These are phyloP conservation scores for Lasioglossum villosulum DNA, from an alignment of 2,888 invertebrate genomes.

Conservation along the genomic window DNA sequence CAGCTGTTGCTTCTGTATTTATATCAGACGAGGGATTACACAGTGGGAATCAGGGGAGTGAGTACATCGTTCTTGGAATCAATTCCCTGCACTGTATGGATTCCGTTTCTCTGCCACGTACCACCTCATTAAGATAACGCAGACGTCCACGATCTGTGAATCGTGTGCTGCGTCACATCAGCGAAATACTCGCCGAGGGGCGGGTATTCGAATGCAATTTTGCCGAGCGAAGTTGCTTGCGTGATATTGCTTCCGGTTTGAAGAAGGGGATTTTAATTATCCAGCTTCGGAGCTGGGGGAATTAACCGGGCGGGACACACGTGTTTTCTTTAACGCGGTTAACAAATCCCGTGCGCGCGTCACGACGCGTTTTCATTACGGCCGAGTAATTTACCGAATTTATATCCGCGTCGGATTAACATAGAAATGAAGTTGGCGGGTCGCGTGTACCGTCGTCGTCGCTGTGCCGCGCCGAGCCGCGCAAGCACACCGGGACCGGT, in stretches of 20 bases:
- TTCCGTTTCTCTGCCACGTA: neutral
- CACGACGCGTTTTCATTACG: slow-evolving; percentile 20
- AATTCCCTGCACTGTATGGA: neutral
- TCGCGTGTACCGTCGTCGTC: slow-evolving; percentile 3
- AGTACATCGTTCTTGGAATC: neutral
- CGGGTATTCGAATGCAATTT: neutral
- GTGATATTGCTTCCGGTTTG: neutral
- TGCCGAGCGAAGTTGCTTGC: neutral
- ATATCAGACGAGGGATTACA: neutral
- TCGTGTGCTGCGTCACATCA: neutral
- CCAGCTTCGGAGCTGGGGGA: neutral
- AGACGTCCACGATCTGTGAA: neutral
- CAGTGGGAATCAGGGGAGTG: neutral
- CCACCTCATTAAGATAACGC: neutral
- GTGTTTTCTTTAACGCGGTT: slow-evolving; percentile 15
- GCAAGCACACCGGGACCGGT: neutral
- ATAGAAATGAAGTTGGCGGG: slow-evolving; percentile 36
- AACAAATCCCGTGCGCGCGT: slow-evolving; percentile 19
- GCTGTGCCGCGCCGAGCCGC: neutral
- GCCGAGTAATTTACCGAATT: slow-evolving; percentile 37
- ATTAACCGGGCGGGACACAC: neutral
- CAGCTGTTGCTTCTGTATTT: neutral
- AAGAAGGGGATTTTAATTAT: slow-evolving; percentile 13
- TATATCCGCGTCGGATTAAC: slow-evolving; percentile 39
- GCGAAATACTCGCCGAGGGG: neutral